Evolutionary conservation across 2,888 invertebrate species (phyloP).

Genomic region (Chromoteleia sp.): DNA sequence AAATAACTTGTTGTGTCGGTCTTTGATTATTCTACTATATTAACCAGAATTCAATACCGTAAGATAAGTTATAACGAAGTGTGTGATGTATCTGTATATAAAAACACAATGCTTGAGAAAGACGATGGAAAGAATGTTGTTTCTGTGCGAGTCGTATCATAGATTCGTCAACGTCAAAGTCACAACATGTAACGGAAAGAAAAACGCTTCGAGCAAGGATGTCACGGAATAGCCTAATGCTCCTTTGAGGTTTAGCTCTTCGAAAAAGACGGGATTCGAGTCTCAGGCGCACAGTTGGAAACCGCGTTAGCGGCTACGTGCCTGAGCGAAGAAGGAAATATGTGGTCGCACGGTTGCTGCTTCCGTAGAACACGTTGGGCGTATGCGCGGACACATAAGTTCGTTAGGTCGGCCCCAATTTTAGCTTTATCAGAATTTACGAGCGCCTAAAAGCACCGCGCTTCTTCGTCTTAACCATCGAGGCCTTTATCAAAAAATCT

Average conservation of each 20-base stretch:
- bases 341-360: conserved; percentile 71
- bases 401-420: conserved; percentile 82
- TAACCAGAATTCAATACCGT: neutral
- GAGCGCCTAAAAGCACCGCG: conserved; percentile 80
- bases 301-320: conserved; percentile 74
- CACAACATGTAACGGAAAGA: conserved; percentile 54
- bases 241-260: conserved; percentile 70
- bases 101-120: conserved; percentile 23
- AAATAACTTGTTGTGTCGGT: neutral
- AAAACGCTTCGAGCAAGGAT: conserved; percentile 59
- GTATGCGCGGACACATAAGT: conserved; percentile 78
- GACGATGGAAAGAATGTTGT: conserved; percentile 1
- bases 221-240: conserved; percentile 69
- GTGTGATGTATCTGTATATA: conserved; percentile 8
- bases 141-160: conserved; percentile 43
- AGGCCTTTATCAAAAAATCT: conserved; percentile 69
- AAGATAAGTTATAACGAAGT: neutral
- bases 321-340: conserved; percentile 73
- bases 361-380: conserved; percentile 62
- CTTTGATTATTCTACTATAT: neutral
- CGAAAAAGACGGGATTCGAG: conserved; percentile 64
- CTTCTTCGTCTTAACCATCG: conserved; percentile 70
- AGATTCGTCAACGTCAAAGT: conserved; percentile 66
- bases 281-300: conserved; percentile 73
- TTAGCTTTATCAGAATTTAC: conserved; percentile 82